These are phyloP conservation scores for Musca vetustissima DNA, from an alignment of 1,140 invertebrate genomes.

Conservation along the genomic window DNA sequence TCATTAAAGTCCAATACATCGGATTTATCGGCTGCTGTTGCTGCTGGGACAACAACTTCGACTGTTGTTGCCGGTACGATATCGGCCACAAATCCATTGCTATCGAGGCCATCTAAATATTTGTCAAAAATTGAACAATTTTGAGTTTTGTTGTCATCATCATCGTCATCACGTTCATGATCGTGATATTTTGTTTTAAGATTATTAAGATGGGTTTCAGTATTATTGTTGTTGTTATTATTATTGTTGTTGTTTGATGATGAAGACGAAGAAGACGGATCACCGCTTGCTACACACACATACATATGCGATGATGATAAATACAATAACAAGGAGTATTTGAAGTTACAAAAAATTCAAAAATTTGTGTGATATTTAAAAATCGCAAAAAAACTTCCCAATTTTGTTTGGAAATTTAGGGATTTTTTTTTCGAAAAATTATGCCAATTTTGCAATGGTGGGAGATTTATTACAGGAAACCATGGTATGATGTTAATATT, in stretches of 20 bases:
- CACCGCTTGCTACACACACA: too few species aligned
- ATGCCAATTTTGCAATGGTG: too few species aligned
- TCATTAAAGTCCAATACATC: conserved; percentile 21
- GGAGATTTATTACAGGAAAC: too few species aligned
- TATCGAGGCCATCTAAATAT: conserved; percentile 49
- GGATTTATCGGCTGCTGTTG: conserved; percentile 19
- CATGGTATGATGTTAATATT: too few species aligned
- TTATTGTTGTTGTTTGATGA: conserved; percentile 30
- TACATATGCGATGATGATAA: too few species aligned
- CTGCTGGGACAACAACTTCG: conserved; percentile 22
- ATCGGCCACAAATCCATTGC: conserved; percentile 48
- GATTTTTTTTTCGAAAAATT: too few species aligned
- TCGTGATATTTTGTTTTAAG: conserved; percentile 29
- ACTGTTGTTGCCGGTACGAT: conserved; percentile 35
- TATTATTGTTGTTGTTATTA: conserved; percentile 29
- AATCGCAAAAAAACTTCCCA: too few species aligned
- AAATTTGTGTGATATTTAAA: too few species aligned
- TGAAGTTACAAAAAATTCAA: too few species aligned
- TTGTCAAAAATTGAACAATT: conserved; percentile 46
- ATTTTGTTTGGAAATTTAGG: too few species aligned
- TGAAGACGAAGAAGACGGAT: not conserved
- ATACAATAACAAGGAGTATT: too few species aligned
- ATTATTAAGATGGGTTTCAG: not conserved
- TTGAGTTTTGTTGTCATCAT: conserved; percentile 48
- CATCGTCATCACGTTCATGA: conserved; percentile 49